Conservation (phyloP, 2,113 vertebrate species). For the Rana temporaria region DNA sequence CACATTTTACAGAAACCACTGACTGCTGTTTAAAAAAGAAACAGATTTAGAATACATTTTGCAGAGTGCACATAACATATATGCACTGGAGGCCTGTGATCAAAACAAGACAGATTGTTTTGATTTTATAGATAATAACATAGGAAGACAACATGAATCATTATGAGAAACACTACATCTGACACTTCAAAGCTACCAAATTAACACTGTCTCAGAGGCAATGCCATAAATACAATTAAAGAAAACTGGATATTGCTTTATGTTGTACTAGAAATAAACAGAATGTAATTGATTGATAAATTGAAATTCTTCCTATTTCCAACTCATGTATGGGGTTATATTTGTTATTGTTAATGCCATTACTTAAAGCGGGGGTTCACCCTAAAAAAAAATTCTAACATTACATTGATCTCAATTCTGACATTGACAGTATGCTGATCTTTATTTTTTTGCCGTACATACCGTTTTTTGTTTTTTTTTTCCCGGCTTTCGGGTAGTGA, state of each 20-base stretch:
- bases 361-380: too few relatives aligned
- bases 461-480: too few relatives aligned
- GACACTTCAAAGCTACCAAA: constrained; percentile 49
- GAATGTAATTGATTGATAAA: neutral
- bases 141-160: constrained; percentile 24
- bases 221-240: constrained; percentile 37
- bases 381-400: too few relatives aligned
- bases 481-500: too few relatives aligned
- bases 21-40: constrained; percentile 6
- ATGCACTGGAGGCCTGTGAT: constrained; percentile 26
- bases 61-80: neutral
- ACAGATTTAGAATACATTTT: constrained; percentile 6
- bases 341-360: too few relatives aligned
- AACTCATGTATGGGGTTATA: too few relatives aligned
- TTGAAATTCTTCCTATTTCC: neutral
- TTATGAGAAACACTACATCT: constrained; percentile 31
- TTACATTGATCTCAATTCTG: too few relatives aligned
- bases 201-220: constrained; percentile 35
- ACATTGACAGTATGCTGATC: too few relatives aligned
- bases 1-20: constrained; percentile 20
- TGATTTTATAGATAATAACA: constrained; percentile 42
- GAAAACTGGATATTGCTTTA: neutral
- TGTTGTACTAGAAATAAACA: constrained; percentile 2
- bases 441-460: too few relatives aligned
- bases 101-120: constrained; percentile 29